Percentiles rank a stretch among this genome's conserved stretches.
Evolutionary conservation across 2,113 vertebrate species (phyloP).

Genomic region (Dromiciops gliroides): DNA sequence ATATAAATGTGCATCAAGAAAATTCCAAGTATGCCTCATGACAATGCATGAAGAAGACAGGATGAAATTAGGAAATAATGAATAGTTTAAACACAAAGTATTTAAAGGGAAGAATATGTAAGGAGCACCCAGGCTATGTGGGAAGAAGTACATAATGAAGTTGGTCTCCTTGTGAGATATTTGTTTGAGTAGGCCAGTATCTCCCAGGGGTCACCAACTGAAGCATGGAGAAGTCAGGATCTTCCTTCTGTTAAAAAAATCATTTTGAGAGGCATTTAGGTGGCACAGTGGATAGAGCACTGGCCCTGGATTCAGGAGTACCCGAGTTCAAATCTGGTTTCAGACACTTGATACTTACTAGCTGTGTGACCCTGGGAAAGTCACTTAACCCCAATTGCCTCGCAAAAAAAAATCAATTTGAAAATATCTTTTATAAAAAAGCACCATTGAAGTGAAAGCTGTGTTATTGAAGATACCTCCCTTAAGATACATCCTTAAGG

Average conservation of each 20-base stretch:
- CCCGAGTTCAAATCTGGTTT: no score
- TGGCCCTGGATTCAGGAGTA: no score
- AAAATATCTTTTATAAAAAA: no score
- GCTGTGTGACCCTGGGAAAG: no score
- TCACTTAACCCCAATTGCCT: no score
- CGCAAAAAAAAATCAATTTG: not conserved
- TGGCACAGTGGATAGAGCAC: no score
- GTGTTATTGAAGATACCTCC: not conserved
- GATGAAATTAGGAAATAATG: not conserved
- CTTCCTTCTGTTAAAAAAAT: not conserved
- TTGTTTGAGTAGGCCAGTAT: not conserved
- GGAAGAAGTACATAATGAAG: not conserved
- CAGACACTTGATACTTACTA: no score
- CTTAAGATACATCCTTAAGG: not conserved
- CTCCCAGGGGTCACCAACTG: not conserved
- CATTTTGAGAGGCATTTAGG: no score
- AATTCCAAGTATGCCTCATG: not conserved
- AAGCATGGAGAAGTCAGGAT: not conserved
- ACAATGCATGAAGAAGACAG: not conserved
- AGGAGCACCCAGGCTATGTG: not conserved
- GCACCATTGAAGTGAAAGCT: not conserved
- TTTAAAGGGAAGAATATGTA: not conserved
- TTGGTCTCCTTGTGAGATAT: not conserved
- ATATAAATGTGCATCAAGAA: not conserved
- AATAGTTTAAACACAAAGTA: not conserved